Conservation (phyloP, 2,113 vertebrate species). For the Hyperoodon ampullatus region DNA sequence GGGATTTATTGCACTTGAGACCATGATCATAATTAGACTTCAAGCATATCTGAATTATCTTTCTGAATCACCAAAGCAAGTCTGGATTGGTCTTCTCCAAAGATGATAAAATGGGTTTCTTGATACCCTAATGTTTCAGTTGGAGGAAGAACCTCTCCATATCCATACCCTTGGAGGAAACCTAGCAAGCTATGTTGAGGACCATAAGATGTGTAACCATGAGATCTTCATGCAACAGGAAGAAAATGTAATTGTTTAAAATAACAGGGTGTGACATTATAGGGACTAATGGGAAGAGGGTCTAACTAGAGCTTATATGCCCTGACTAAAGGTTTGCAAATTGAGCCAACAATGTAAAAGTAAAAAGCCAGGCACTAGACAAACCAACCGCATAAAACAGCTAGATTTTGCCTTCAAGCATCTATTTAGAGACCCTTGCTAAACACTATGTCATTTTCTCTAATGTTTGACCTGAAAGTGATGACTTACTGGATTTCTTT, state of each 20-base stretch:
- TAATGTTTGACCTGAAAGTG: neutral
- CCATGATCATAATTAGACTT: neutral
- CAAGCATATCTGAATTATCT: neutral
- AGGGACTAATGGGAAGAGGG: neutral
- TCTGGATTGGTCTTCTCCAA: neutral
- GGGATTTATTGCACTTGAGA: neutral
- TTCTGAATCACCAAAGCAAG: neutral
- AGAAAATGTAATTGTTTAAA: neutral
- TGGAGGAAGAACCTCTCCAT: neutral
- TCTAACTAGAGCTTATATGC: neutral
- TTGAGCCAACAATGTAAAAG: neutral
- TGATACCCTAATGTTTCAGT: neutral
- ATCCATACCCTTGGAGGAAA: neutral
- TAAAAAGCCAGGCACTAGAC: neutral
- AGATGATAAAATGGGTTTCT: neutral
- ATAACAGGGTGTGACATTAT: neutral
- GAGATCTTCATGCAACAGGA: neutral
- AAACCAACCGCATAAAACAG: neutral
- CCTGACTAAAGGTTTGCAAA: neutral
- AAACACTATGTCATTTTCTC: neutral
- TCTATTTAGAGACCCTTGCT: neutral
- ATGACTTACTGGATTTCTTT: neutral
- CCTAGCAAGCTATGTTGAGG: neutral
- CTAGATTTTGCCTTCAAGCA: neutral
- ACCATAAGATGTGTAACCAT: neutral